Conservation (phyloP, 1,140 invertebrate species). For the Sycobia sp. region DNA sequence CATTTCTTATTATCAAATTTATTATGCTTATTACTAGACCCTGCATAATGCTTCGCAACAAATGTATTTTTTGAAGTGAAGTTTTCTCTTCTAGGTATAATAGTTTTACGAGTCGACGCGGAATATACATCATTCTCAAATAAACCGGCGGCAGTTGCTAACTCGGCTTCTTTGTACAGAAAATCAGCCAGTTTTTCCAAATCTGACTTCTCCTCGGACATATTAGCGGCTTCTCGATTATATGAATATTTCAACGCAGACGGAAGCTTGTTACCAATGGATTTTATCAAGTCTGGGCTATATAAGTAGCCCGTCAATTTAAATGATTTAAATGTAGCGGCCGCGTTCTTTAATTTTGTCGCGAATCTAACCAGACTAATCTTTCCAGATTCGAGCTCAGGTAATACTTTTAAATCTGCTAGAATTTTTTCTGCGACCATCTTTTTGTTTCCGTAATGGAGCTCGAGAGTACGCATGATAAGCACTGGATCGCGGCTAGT, state of each 20-base stretch:
- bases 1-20: not conserved
- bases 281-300: not conserved
- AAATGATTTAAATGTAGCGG: constrained; percentile 3
- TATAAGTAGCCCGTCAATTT: constrained; percentile 18
- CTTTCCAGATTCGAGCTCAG: not conserved
- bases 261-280: constrained; percentile 11
- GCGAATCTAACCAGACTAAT: constrained; percentile 3
- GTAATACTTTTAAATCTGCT: not conserved
- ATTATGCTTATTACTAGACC: not conserved
- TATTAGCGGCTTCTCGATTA: not conserved
- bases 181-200: not conserved
- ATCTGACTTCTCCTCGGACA: not conserved
- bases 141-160: not conserved
- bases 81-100: not conserved
- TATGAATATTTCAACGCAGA: not conserved
- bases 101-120: not conserved
- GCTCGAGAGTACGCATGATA: not conserved
- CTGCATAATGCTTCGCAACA: not conserved
- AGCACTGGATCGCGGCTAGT: not conserved
- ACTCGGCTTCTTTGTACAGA: not conserved
- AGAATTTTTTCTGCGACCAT: no score
- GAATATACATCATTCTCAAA: not conserved
- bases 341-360: constrained; percentile 10
- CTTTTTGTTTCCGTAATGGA: not conserved
- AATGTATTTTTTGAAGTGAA: not conserved